A percentile compares a stretch with the other conserved stretches of the same genome.
These are phyloP conservation scores for Cecidostiba fungosa DNA, from an alignment of 2,888 invertebrate genomes.

Conservation along the genomic window DNA sequence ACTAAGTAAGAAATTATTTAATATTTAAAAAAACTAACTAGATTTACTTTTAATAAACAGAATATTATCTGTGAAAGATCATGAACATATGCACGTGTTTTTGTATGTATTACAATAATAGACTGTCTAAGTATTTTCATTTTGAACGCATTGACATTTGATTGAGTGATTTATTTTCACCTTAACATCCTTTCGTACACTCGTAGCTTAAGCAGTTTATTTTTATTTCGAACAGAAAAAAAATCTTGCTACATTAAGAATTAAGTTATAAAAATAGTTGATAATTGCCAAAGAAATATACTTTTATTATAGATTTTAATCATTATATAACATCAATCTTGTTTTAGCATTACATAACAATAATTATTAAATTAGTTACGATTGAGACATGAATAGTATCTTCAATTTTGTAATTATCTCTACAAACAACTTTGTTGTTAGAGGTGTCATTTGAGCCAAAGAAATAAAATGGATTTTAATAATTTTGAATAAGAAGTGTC, in stretches of 20 bases:
- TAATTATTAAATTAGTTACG: neutral
- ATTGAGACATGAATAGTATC: neutral
- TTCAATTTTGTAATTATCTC: slow-evolving; percentile 3
- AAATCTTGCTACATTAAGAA: neutral
- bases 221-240: neutral
- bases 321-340: neutral
- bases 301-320: neutral
- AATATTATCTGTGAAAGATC: too few relatives aligned
- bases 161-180: slow-evolving; percentile 25
- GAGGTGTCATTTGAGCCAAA: neutral
- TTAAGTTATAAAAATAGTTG: too few relatives aligned
- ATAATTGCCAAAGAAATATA: neutral
- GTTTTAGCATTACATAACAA: neutral
- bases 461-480: neutral
- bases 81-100: neutral
- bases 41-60: too few relatives aligned
- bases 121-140: neutral
- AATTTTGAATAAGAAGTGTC: neutral
- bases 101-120: neutral
- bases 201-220: neutral
- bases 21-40: too few relatives aligned
- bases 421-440: neutral
- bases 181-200: neutral
- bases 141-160: neutral
- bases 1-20: too few relatives aligned